These are phyloP conservation scores for Pseudomyrmex dendroicus DNA, from an alignment of 1,140 invertebrate genomes.

Conservation along the genomic window DNA sequence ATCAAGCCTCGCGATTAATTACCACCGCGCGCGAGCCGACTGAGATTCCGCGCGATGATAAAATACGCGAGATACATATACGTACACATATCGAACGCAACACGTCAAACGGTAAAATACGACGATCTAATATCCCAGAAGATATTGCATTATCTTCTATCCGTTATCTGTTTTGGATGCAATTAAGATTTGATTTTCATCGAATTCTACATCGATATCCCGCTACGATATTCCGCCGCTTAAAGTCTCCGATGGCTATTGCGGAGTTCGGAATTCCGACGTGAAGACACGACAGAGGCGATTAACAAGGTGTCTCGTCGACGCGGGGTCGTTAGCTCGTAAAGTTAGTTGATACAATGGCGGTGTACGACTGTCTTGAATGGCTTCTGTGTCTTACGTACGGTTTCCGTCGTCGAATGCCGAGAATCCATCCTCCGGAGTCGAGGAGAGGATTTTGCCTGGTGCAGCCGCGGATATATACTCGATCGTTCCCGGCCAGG, in stretches of 20 bases:
- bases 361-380: not conserved
- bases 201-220: too few relatives aligned
- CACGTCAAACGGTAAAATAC: not conserved
- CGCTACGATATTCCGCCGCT: not conserved
- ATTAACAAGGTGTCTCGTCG: constrained; percentile 33
- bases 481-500: constrained; percentile 31
- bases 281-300: constrained; percentile 7
- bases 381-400: constrained; percentile 62
- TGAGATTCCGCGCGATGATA: constrained; percentile 40
- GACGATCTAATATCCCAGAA: too few relatives aligned
- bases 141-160: too few relatives aligned
- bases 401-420: constrained; percentile 68
- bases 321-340: constrained; percentile 11
- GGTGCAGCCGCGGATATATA: too few relatives aligned
- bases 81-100: not conserved
- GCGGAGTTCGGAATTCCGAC: not conserved
- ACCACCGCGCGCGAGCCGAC: not conserved
- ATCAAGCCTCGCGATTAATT: constrained; percentile 53
- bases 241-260: not conserved
- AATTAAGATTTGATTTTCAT: too few relatives aligned
- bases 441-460: not conserved
- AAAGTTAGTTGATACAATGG: constrained; percentile 49
- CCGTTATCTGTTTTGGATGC: too few relatives aligned
- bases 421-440: constrained; percentile 52
- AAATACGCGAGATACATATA: not conserved